Percentiles rank a stretch among this genome's conserved stretches.
phyloP scores from a whole-genome alignment of 2,888 invertebrate species.

The Drosophila mimica region DNA sequence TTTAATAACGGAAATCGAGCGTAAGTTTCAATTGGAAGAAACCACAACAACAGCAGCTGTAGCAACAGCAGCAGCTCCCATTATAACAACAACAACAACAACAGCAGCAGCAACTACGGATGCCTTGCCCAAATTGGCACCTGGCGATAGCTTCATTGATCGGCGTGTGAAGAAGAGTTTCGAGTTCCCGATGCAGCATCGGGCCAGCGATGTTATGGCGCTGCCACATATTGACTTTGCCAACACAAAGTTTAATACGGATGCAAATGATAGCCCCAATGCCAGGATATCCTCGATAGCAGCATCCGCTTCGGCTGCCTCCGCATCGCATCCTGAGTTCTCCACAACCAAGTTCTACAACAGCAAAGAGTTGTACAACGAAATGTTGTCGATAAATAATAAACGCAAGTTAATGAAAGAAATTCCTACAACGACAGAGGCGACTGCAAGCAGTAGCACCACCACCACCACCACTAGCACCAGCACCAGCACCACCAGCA shows the following conservation, averaged over 20 bases:
- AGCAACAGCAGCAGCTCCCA: conserved; percentile 60
- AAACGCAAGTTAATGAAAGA: conserved; percentile 75
- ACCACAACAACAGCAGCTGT: conserved; percentile 51
- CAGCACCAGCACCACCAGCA: conserved; percentile 25
- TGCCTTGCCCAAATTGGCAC: conserved; percentile 21
- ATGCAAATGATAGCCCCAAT: conserved; percentile 43
- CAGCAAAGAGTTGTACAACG: conserved; percentile 84
- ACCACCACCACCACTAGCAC: conserved; percentile 22
- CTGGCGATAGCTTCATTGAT: conserved; percentile 80
- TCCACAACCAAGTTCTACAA: conserved; percentile 85
- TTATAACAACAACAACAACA: conserved; percentile 26
- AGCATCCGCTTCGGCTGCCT: not conserved
- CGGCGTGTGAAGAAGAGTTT: conserved; percentile 85
- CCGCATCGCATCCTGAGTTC: conserved; percentile 82
- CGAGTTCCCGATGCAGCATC: conserved; percentile 82
- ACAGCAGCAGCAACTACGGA: not conserved
- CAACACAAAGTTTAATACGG: conserved; percentile 84
- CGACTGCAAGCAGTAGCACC: conserved; percentile 21
- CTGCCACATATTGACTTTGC: conserved; percentile 83
- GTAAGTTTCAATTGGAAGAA: conserved; percentile 83
- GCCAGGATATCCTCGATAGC: conserved; percentile 8
- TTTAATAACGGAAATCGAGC: conserved; percentile 84
- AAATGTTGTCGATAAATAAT: conserved; percentile 83
- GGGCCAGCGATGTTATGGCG: conserved; percentile 77
- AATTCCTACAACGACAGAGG: conserved; percentile 24